Base-by-base conservation (phyloP, 2,888 invertebrate species). In the Dioctria linearis region DNA sequence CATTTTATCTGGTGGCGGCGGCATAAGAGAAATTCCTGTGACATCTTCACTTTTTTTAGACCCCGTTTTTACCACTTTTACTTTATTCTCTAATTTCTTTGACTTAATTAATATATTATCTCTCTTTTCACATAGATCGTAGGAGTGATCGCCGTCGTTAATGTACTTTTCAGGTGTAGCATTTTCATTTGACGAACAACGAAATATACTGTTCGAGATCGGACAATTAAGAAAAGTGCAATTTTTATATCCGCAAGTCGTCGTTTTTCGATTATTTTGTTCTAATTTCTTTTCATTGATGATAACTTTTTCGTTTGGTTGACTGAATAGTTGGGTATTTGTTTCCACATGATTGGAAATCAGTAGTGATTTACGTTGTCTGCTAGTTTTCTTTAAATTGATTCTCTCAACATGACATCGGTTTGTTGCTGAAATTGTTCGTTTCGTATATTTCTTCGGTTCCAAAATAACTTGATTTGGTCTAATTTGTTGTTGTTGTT, bases 181-280 rank as follows among this genome's bases (percentile, higher is more conserved):
- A 46, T 80, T 78, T 37, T 80, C 78, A n/a, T 51, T 63, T 11
- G 13, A 40, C 4, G 42, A 40, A 8, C 13, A 40, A 4, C n/a
- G 3, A 11, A 37, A 84, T 8, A 83, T 59, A 6, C 81, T 57
- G 25, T 25, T 25, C 3, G 86, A 86, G 84, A 86, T 86, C 59
- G 87, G 86, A 76, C 87, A 86, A 51, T 86, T 85, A 3, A 80
- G 66, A 67, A 85, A 85, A 11, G 84, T 85, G 82, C 86, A 87
- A 57, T 86, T 85, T 82, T 86, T 86, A 81, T 86, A 88, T 54
- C 87, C 87, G 81, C 86, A 87, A 40, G 86, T 85, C 4, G 49
- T 46, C 4, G 49, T 46, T n/a, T 84, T 84, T 13, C 82, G 80
- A 39, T 66, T 66, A 42, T 80, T 79, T 3, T 79, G 80, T 11